Evolutionary conservation across 2,113 vertebrate species (phyloP).

Genomic region (Felis chaus): DNA sequence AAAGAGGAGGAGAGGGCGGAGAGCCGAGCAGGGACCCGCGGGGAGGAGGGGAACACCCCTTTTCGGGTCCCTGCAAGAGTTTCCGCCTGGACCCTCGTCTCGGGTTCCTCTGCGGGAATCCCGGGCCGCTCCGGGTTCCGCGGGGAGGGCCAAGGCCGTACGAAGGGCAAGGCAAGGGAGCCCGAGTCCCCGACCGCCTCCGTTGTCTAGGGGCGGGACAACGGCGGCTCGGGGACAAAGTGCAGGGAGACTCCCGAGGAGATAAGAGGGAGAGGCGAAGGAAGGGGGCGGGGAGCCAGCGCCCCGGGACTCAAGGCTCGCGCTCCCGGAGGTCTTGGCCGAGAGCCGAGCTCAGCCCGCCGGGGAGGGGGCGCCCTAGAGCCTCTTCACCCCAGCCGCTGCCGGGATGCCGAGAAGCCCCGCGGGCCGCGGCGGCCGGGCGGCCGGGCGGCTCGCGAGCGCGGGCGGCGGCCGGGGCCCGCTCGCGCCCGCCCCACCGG

Average conservation of each 20-base stretch:
- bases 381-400: not conserved
- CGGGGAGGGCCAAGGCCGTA: conserved; percentile 32
- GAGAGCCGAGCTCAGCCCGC: not conserved
- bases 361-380: not conserved
- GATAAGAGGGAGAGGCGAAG: conserved; percentile 48
- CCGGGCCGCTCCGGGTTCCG: not conserved
- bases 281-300: conserved; percentile 25
- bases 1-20: not conserved
- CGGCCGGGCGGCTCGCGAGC: not conserved
- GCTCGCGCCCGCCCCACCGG: not conserved
- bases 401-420: not conserved
- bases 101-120: not conserved
- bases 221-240: conserved; percentile 61
- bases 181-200: conserved; percentile 17
- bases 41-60: not conserved
- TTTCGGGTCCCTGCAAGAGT: not conserved
- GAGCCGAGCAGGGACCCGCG: not conserved
- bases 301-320: not conserved
- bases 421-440: not conserved
- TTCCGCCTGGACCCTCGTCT: not conserved
- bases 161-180: not conserved
- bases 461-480: not conserved
- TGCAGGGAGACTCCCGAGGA: conserved; percentile 54
- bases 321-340: not conserved
- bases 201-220: not conserved